phyloP scores from a whole-genome alignment of 2,113 vertebrate species.

The Bos indicus region DNA sequence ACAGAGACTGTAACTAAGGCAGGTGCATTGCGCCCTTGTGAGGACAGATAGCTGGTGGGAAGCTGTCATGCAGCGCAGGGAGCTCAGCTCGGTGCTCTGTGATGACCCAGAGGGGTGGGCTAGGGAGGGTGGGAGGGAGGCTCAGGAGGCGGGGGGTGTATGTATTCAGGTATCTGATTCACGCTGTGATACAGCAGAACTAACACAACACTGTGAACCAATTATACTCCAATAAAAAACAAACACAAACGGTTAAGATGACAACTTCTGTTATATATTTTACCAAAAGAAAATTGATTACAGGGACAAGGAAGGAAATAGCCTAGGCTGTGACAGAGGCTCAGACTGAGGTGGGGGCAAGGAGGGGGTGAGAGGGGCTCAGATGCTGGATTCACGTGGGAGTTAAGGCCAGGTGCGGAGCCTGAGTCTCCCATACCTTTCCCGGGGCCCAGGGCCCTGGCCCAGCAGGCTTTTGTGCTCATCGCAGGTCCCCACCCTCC shows the following conservation, averaged over 20 bases:
- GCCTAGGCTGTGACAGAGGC: background rate
- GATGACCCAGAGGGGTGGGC: background rate
- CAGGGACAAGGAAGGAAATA: background rate
- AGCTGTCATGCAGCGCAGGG: background rate
- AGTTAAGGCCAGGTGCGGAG: background rate
- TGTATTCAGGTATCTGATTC: background rate
- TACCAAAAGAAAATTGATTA: background rate
- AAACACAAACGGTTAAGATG: background rate
- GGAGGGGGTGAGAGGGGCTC: background rate
- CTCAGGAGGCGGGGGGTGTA: background rate
- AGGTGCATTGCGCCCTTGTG: background rate
- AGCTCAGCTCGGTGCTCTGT: accelerated
- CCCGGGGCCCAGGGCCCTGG: background rate
- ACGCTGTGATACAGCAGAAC: background rate
- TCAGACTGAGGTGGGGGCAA: background rate
- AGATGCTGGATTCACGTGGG: too few species aligned
- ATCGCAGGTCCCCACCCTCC: background rate
- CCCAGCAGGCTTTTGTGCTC: background rate
- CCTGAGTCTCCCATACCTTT: background rate
- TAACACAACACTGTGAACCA: background rate
- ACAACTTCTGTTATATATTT: background rate
- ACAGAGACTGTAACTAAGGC: background rate
- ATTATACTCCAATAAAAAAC: background rate
- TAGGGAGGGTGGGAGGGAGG: background rate
- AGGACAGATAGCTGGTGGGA: background rate